phyloP scores from a whole-genome alignment of 2,888 invertebrate genomes.

The Cremastinae sp. region DNA sequence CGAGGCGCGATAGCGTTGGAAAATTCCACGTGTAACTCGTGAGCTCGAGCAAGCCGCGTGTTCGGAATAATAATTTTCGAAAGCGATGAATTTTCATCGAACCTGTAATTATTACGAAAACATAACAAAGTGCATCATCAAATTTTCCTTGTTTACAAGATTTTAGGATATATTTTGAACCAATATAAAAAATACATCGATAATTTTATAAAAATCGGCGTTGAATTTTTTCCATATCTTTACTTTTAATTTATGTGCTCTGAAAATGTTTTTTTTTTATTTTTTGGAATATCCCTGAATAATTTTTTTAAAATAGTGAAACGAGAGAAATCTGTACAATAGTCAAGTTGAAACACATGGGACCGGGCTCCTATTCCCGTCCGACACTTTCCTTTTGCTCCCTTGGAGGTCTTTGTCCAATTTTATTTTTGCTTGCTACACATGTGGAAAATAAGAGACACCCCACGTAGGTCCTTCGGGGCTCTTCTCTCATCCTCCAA shows the following conservation, averaged over 20 bases:
- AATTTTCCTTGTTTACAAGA: too few relatives aligned
- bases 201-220: too few relatives aligned
- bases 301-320: too few relatives aligned
- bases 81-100: constrained; percentile 7
- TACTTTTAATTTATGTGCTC: too few relatives aligned
- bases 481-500: not conserved
- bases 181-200: too few relatives aligned
- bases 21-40: constrained; percentile 63
- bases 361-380: constrained; percentile 17
- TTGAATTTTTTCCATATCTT: too few relatives aligned
- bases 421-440: constrained; percentile 55
- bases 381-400: constrained; percentile 27
- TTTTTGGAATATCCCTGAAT: too few relatives aligned
- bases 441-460: constrained; percentile 59
- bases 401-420: constrained; percentile 54
- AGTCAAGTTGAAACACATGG: constrained; percentile 30
- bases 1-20: constrained; percentile 63
- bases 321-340: too few relatives aligned
- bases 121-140: not conserved
- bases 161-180: too few relatives aligned
- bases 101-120: not conserved
- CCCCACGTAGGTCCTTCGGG: constrained; percentile 40
- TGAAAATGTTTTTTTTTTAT: too few relatives aligned
- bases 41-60: constrained; percentile 5
- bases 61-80: constrained; percentile 8